These are phyloP conservation scores for Lepidochrysops patricia DNA, from an alignment of 2,888 invertebrate genomes.

Conservation along the genomic window DNA sequence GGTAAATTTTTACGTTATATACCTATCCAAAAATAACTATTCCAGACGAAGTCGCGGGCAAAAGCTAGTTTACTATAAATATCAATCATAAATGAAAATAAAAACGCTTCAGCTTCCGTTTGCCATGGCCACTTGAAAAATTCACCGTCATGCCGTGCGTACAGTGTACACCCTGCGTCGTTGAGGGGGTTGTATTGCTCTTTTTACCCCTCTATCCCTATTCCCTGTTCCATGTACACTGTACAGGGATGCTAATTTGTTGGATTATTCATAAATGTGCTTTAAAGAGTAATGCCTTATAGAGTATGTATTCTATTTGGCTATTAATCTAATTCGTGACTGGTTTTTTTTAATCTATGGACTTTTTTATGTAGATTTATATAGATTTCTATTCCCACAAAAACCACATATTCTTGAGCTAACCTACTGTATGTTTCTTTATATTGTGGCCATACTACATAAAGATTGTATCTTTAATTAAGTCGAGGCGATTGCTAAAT, in stretches of 20 bases:
- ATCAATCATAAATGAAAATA: background rate
- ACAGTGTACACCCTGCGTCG: background rate
- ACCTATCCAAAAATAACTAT: too few relatives aligned
- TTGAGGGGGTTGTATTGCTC: background rate
- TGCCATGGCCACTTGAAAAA: background rate
- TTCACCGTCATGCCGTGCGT: background rate
- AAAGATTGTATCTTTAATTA: conserved; percentile 15
- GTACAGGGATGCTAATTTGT: background rate
- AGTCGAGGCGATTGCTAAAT: conserved; percentile 30
- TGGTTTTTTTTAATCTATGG: too few relatives aligned
- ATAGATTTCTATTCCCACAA: too few relatives aligned
- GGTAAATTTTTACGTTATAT: too few relatives aligned
- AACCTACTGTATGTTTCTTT: too few relatives aligned
- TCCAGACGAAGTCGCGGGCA: too few relatives aligned
- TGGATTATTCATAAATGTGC: background rate
- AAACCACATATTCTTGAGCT: too few relatives aligned
- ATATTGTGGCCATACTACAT: conserved; percentile 12
- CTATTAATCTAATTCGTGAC: conserved; percentile 11
- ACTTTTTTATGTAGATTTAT: too few relatives aligned
- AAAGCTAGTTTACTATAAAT: too few relatives aligned
- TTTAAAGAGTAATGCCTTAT: too few relatives aligned
- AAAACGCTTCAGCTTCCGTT: background rate
- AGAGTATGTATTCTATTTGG: too few relatives aligned
- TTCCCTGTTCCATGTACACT: background rate
- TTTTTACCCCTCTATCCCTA: background rate